These are phyloP conservation scores for Macrosteles quadrilineatus DNA, from an alignment of 1,140 invertebrate species.

Conservation along the genomic window DNA sequence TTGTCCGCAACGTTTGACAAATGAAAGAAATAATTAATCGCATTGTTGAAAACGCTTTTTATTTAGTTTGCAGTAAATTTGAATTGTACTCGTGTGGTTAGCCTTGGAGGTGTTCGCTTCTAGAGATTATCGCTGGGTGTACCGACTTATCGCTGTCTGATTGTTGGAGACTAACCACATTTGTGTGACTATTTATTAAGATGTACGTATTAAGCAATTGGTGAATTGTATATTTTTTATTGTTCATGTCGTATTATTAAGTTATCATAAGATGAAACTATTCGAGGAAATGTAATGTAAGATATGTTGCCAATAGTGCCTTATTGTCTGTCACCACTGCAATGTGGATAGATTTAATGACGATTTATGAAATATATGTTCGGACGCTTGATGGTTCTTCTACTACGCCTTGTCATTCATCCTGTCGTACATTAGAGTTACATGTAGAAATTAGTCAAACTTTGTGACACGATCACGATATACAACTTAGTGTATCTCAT, in stretches of 20 bases:
- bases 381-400: conserved; percentile 44
- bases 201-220: conserved; percentile 31
- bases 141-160: neutral
- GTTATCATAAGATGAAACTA: conserved; percentile 22
- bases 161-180: conserved; percentile 8
- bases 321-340: conserved; percentile 45
- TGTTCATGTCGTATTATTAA: conserved; percentile 29
- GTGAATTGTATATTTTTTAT: conserved; percentile 34
- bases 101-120: neutral
- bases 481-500: too few relatives aligned
- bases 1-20: conserved; percentile 34
- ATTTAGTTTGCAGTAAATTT: conserved; percentile 26
- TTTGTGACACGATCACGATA: too few relatives aligned
- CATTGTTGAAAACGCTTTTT: conserved; percentile 15
- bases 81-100: conserved; percentile 10
- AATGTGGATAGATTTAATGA: conserved; percentile 45
- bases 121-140: too few relatives aligned
- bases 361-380: conserved; percentile 26
- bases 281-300: conserved; percentile 24
- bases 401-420: conserved; percentile 42
- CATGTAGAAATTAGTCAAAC: too few relatives aligned
- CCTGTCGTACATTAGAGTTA: too few relatives aligned
- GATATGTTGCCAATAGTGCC: conserved; percentile 28
- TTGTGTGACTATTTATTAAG: conserved; percentile 19
- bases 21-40: conserved; percentile 27